Evolutionary conservation across 1,140 invertebrate species (phyloP), one percentile per base, ranked within the genome.

Genomic region (Cyclargus thomasi): DNA sequence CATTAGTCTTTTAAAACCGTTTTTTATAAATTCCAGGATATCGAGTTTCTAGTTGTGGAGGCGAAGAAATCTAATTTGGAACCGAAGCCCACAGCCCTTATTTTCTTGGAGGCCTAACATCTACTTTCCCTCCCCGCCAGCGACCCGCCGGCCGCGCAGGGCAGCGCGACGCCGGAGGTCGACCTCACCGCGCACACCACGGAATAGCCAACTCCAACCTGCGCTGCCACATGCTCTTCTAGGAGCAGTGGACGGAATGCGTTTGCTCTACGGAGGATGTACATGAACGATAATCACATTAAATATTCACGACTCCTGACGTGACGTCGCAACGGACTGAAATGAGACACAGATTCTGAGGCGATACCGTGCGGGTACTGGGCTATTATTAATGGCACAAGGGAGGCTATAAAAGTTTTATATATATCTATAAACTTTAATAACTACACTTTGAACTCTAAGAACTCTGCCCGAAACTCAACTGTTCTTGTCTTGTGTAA

Each of bases 11-110:
- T n/a, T 47, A 47, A 47, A 16, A 0, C 10, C 39, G 39, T 16
- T 29, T 11, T 53, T 67, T 71, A n/a, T 18, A 22, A 10, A 63
- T 82, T 81, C 16, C 93, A 94, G 83, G 95, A 97, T 85, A 96
- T 97, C 79, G 96, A 97, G 91, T 97, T 98, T 91, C 93, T 97
- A 78, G 96, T 98, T 59, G 93, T 96, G 62, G 96, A 97, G 89
- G 95, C 95, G 70, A 97, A 97, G 87, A 96, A 96, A 89, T 96
- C 95, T 76, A 96, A 97, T 86, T 92, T 97, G 80, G 96, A 97
- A 90, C 95, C 95, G 74, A 96, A 96, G 91, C 95, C 95, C 70
- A 96, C 95, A 76, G 95, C 96, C 64, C 91, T 96, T 62, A 96
- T 97, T 89, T 97, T 97, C 90, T 90, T 96, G 91, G 96, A 97